Base-by-base conservation (phyloP, 2,888 invertebrate species). In the Andrena hattorfiana region DNA sequence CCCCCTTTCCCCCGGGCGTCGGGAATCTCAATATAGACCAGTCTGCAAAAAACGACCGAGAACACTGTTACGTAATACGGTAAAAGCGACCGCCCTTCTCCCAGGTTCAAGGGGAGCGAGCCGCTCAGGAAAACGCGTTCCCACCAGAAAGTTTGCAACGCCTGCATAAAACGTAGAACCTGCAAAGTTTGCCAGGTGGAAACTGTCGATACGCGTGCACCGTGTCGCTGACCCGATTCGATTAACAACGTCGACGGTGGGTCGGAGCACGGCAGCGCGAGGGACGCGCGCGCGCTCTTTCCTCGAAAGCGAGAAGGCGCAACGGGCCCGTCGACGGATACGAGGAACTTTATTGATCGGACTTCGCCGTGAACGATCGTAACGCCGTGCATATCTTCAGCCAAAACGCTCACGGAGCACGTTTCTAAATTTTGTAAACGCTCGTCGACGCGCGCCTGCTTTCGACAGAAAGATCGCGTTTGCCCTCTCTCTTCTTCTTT, bases 91-190 rank as follows among this genome's bases (percentile, higher is more conserved):
- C 70, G 67, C 48, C 78, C 56, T 35, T 8, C 1, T n/a, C 30
- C 48, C 8, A 30, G n/a, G 16, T 28, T 26, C 30, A 20, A 51
- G 20, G 54, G 56, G 16, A 54, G 63, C 48, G 66, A 51, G 30
- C 63, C 66, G 42, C 75, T 64, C 69, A 56, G 72, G 71, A 76
- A 51, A 49, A 13, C 60, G 49, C 73, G 77, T 86, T 85, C 87
- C 76, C 86, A 80, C 77, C 76, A 67, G 78, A 89, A 86, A 90
- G 88, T 91, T 89, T 89, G 89, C 89, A 85, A 83, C 69, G 84
- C 85, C 90, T 91, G 77, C 90, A 90, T 91, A 90, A 90, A 92
- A 92, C 90, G 90, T 90, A 92, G 91, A 79, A 77, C 84, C 79
- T 82, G 87, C 90, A 86, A 91, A 91, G 89, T 90, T 88, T 85